Evolutionary conservation across 2,113 vertebrate genomes (phyloP).

Genomic region (Spilogale gracilis): DNA sequence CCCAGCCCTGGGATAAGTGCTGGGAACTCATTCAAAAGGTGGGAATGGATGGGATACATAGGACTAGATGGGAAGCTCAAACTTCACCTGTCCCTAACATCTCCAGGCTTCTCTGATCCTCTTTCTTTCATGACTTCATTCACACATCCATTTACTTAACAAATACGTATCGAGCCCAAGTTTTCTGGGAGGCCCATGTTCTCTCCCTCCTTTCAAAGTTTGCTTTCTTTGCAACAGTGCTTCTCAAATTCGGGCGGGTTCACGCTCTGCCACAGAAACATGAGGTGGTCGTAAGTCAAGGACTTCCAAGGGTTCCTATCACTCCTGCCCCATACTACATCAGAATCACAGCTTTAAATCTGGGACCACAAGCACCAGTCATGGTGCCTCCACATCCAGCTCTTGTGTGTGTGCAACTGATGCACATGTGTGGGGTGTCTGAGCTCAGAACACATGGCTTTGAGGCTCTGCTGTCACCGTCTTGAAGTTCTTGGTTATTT

Average conservation of each 20-base stretch:
- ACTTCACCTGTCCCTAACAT: neutral
- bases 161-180: neutral
- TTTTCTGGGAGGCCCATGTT: neutral
- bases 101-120: neutral
- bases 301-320: neutral
- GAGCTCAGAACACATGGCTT: neutral
- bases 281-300: fast-evolving
- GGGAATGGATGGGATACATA: neutral
- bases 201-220: neutral
- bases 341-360: neutral
- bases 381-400: neutral
- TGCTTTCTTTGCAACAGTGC: neutral
- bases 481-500: neutral
- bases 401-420: neutral
- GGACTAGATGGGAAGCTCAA: neutral
- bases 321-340: neutral
- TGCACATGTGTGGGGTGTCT: neutral
- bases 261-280: neutral
- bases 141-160: neutral
- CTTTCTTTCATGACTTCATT: neutral
- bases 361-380: neutral
- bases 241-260: neutral
- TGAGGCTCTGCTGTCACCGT: neutral
- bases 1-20: neutral
- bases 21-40: neutral